Base-by-base conservation (phyloP, 2,797 vertebrate genomes). In the Aphelocoma californica region DNA sequence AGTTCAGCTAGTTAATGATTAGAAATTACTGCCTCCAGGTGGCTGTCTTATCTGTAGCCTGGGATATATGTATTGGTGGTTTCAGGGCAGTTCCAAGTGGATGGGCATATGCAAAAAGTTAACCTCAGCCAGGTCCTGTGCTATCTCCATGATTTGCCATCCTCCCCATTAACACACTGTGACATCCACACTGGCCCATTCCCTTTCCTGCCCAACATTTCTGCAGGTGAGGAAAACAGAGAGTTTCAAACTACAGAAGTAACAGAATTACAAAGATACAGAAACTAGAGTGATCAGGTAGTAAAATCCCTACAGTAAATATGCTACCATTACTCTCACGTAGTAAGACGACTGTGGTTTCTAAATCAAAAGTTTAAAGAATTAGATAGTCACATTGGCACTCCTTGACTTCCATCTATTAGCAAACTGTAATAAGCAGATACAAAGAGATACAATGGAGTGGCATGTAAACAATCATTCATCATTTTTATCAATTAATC, bases 1-100 rank as follows among this genome's bases (percentile, higher is more conserved):
- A 53, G 73, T 65, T 75, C 60, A 92, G n/a, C 60, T 85, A 75
- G 96, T 93, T 97, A 96, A 97, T 96, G 69, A 95, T 93, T 92
- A 97, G 78, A 95, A 93, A 87, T 67, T 67, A 85, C 25, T 93
- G 77, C 86, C 71, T 94, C 42, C 90, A 91, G 72, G 71, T 48
- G 45, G 42, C 51, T 75, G 32, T 61, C 45, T 90, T 92, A 82
- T 77, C 40, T 38, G 62, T 54, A 88, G 67, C 54, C 75, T 86
- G 26, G 31, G 51, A 81, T 45, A 81, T 84, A 81, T 3, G 6
- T 24, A 9, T 28, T 29, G 40, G 72, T 81, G 36, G 53, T 89
- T 78, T 81, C 56, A 32, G 56, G 40, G n/a, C 9, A 92, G 47
- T 54, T 92, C 60, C 51, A 89, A 61, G 28, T 24, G 54, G 53